A percentile compares a stretch with the other conserved stretches of the same genome.
Conservation (phyloP, 1,140 invertebrate genomes). For the Branchinecta lindahli region DNA sequence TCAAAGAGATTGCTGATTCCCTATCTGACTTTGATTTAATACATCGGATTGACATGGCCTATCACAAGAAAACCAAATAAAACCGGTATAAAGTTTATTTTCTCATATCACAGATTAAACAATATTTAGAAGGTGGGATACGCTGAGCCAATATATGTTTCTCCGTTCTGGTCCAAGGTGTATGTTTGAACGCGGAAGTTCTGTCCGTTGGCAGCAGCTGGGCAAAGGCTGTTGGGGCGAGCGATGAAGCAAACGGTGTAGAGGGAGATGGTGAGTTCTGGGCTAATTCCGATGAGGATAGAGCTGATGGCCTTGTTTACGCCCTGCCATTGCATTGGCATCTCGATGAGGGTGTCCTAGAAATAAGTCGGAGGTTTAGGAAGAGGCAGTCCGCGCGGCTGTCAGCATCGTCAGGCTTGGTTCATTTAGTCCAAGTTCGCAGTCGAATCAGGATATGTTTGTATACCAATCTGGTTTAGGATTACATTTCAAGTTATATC, state of each 20-base stretch:
- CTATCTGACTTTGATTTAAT: no score
- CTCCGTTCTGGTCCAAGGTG: slow-evolving; percentile 52
- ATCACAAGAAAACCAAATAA: no score
- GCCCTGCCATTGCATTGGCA: slow-evolving; percentile 54
- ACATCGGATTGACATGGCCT: no score
- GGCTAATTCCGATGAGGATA: slow-evolving; percentile 77
- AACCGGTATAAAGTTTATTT: no score
- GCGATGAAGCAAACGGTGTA: slow-evolving; percentile 71
- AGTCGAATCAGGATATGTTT: background rate
- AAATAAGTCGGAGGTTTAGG: slow-evolving; percentile 14
- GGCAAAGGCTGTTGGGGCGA: slow-evolving; percentile 50
- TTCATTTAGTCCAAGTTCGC: no score
- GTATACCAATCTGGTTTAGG: background rate
- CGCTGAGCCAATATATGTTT: slow-evolving; percentile 58
- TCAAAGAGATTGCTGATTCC: no score
- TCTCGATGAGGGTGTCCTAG: slow-evolving; percentile 54
- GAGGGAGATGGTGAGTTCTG: slow-evolving; percentile 77
- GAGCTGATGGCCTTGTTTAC: slow-evolving; percentile 56
- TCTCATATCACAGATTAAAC: no score
- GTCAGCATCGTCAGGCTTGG: background rate
- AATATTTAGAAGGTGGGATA: slow-evolving; percentile 50
- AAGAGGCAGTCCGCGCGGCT: background rate
- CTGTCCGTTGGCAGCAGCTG: slow-evolving; percentile 48
- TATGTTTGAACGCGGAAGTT: slow-evolving; percentile 27
- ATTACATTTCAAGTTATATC: background rate